Conservation (phyloP, 2,797 vertebrate genomes). For the Caiman crocodilus region DNA sequence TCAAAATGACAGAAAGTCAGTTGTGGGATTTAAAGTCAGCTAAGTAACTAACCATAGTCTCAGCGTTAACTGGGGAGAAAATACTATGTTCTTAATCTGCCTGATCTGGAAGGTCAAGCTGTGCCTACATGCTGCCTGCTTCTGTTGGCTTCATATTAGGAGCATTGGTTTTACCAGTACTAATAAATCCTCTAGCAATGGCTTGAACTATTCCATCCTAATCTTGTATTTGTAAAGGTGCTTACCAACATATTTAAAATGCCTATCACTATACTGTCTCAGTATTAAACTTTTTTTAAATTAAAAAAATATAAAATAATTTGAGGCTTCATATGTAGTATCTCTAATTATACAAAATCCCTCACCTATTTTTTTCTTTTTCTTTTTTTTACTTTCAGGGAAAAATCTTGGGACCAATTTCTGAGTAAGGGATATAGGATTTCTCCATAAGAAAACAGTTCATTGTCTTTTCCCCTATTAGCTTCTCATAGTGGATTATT, state of each 20-base stretch:
- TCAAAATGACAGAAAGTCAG: slow-evolving; percentile 71
- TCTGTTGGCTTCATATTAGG: slow-evolving; percentile 3
- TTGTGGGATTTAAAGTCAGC: slow-evolving; percentile 54
- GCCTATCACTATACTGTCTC: neutral
- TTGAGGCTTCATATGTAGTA: neutral
- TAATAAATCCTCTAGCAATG: slow-evolving; percentile 3
- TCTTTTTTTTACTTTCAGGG: neutral
- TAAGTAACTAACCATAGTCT: slow-evolving; percentile 69
- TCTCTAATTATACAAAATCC: neutral
- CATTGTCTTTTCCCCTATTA: neutral
- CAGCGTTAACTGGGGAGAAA: slow-evolving; percentile 50
- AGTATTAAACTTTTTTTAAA: neutral
- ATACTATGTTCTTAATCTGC: slow-evolving; percentile 68
- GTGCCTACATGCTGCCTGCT: slow-evolving; percentile 39
- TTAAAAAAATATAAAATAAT: neutral
- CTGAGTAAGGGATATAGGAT: neutral
- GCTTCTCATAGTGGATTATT: neutral
- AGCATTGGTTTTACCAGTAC: neutral
- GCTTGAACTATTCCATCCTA: neutral
- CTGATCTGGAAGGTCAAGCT: slow-evolving; percentile 71
- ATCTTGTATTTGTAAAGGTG: neutral
- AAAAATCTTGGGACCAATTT: neutral
- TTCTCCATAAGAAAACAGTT: neutral
- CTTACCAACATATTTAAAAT: neutral
- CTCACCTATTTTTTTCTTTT: neutral